Percentiles rank a stretch among this genome's conserved stretches.
Evolutionary conservation across 2,888 invertebrate species (phyloP).

Genomic region (Endomychus coccineus): DNA sequence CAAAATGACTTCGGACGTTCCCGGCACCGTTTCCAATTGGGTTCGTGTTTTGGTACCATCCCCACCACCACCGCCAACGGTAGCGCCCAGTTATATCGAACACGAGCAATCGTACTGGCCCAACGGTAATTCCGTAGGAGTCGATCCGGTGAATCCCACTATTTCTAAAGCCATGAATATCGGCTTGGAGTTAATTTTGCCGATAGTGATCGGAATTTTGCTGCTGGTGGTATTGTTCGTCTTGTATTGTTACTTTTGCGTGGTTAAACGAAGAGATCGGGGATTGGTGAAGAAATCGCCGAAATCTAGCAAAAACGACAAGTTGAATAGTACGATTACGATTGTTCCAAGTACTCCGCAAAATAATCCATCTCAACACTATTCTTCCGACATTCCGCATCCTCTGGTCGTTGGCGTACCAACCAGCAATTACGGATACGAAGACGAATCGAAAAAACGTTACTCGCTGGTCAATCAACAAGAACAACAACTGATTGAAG

Average conservation of each 20-base stretch:
- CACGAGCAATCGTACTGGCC: slow-evolving; percentile 40
- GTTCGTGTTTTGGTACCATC: slow-evolving; percentile 47
- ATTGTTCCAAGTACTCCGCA: slow-evolving; percentile 43
- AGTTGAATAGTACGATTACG: slow-evolving; percentile 41
- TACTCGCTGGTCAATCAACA: slow-evolving; percentile 46
- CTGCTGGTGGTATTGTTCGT: slow-evolving; percentile 42
- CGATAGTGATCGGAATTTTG: slow-evolving; percentile 45
- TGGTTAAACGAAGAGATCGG: slow-evolving; percentile 40
- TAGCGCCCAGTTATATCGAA: slow-evolving; percentile 35
- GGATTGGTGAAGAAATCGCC: slow-evolving; percentile 31
- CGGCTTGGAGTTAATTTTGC: slow-evolving; percentile 45
- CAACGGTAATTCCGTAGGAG: slow-evolving; percentile 32
- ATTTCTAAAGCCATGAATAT: slow-evolving; percentile 40
- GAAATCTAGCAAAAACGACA: slow-evolving; percentile 37
- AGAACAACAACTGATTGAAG: slow-evolving; percentile 44
- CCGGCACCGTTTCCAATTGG: slow-evolving; percentile 50
- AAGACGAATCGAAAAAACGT: slow-evolving; percentile 45
- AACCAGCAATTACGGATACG: slow-evolving; percentile 40
- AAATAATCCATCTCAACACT: slow-evolving; percentile 32
- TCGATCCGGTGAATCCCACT: slow-evolving; percentile 39
- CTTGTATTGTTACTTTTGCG: slow-evolving; percentile 47
- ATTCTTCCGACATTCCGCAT: slow-evolving; percentile 34
- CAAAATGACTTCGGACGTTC: slow-evolving; percentile 34
- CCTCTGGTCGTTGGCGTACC: slow-evolving; percentile 45
- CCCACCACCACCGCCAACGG: slow-evolving; percentile 47